phyloP scores from a whole-genome alignment of 2,888 invertebrate genomes.

The Pteria penguin region DNA sequence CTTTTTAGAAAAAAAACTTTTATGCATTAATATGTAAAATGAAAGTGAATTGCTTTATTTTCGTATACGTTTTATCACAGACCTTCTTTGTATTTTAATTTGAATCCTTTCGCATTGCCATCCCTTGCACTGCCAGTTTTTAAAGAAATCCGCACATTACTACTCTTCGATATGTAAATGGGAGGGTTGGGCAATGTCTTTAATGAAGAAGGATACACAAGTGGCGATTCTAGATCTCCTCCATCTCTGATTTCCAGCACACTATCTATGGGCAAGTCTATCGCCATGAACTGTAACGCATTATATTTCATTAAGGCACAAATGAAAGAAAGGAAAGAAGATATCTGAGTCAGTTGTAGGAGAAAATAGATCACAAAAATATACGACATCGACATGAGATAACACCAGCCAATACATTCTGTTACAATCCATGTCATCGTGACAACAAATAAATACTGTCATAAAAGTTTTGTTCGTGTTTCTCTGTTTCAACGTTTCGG shows the following conservation, averaged over 20 bases:
- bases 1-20: not conserved
- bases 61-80: not conserved
- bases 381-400: too few relatives aligned
- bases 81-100: conserved; percentile 35
- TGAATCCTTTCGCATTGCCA: conserved; percentile 12
- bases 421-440: too few relatives aligned
- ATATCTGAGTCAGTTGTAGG: too few relatives aligned
- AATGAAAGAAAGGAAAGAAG: too few relatives aligned
- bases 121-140: not conserved
- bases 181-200: not conserved
- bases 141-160: conserved; percentile 20
- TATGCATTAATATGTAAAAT: not conserved
- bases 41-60: too few relatives aligned
- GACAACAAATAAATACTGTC: too few relatives aligned
- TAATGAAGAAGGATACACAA: not conserved
- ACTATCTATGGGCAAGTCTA: conserved; percentile 16
- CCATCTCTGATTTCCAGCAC: conserved; percentile 29
- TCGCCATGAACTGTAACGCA: conserved; percentile 29
- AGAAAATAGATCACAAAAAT: too few relatives aligned
- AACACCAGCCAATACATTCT: too few relatives aligned
- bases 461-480: too few relatives aligned
- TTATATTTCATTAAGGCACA: too few relatives aligned
- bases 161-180: conserved; percentile 26
- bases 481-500: too few relatives aligned
- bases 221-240: conserved; percentile 3